phyloP scores from a whole-genome alignment of 1,140 invertebrate genomes.

The Drosophila malerkotliana region DNA sequence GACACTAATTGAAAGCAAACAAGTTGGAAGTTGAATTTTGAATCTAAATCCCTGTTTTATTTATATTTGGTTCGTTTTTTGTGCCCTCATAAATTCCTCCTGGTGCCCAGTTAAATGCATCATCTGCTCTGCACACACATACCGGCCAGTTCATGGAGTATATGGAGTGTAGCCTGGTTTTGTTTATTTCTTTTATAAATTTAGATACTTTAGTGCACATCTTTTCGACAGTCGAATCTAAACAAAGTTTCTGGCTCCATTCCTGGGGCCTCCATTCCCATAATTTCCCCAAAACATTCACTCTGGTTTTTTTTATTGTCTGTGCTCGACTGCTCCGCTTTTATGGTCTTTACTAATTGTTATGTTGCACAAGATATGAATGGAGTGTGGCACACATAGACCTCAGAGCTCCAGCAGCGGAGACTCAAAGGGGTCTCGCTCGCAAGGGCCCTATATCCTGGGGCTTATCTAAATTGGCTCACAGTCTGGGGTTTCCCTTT shows the following conservation, averaged over 20 bases:
- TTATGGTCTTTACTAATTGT: slow-evolving; percentile 72
- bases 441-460: slow-evolving; percentile 26
- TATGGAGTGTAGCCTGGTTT: slow-evolving; percentile 34
- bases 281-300: slow-evolving; percentile 28
- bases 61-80: slow-evolving; percentile 40
- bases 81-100: slow-evolving; percentile 60
- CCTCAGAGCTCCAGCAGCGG: background rate
- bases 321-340: slow-evolving; percentile 32
- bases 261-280: slow-evolving; percentile 7
- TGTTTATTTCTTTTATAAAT: slow-evolving; percentile 81
- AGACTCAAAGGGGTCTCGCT: slow-evolving; percentile 1
- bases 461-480: slow-evolving; percentile 76
- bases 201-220: slow-evolving; percentile 79
- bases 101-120: slow-evolving; percentile 67
- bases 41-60: slow-evolving; percentile 39
- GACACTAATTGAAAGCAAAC: slow-evolving; percentile 79
- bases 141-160: slow-evolving; percentile 24
- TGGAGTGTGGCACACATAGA: slow-evolving; percentile 57
- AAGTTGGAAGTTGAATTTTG: slow-evolving; percentile 39
- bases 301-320: slow-evolving; percentile 18
- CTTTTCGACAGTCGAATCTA: slow-evolving; percentile 45
- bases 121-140: slow-evolving; percentile 49
- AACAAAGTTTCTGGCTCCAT: slow-evolving; percentile 35
- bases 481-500: slow-evolving; percentile 55
- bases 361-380: slow-evolving; percentile 81